These are phyloP conservation scores for Lathamus discolor DNA, from an alignment of 2,113 vertebrate genomes.

Conservation along the genomic window DNA sequence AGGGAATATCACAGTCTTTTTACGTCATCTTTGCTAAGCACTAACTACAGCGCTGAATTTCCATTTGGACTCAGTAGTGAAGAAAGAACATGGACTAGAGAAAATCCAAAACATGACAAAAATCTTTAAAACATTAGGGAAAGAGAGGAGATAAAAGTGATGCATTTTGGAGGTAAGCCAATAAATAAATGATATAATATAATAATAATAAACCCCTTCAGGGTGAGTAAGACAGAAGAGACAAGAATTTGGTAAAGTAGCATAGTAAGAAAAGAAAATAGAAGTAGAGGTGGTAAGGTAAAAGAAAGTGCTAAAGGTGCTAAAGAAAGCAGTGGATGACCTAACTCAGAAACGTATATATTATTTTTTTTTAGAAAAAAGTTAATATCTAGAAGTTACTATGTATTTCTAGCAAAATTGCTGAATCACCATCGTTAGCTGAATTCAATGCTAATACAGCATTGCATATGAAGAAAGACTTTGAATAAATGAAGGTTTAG, in stretches of 20 bases:
- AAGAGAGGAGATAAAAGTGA: neutral
- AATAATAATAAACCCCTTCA: neutral
- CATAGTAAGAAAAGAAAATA: neutral
- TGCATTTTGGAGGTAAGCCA: neutral
- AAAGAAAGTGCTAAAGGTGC: neutral
- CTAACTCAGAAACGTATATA: neutral
- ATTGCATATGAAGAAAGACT: neutral
- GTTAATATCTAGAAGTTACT: neutral
- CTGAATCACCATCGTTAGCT: neutral
- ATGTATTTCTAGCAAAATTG: neutral
- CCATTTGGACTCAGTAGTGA: neutral
- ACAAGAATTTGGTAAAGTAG: neutral
- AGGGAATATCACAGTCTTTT: neutral
- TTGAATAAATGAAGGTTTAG: accelerated
- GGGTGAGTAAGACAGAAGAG: neutral
- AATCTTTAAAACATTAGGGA: neutral
- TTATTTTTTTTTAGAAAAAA: neutral
- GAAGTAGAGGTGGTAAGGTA: neutral
- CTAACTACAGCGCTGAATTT: neutral
- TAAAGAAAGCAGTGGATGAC: neutral
- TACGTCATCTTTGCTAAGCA: neutral
- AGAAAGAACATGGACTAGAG: neutral
- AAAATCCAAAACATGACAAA: neutral
- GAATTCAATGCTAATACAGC: neutral
- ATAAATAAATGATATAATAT: neutral